Evolutionary conservation across 2,888 invertebrate species (phyloP).

Genomic region (Zootermopsis nevadensis): DNA sequence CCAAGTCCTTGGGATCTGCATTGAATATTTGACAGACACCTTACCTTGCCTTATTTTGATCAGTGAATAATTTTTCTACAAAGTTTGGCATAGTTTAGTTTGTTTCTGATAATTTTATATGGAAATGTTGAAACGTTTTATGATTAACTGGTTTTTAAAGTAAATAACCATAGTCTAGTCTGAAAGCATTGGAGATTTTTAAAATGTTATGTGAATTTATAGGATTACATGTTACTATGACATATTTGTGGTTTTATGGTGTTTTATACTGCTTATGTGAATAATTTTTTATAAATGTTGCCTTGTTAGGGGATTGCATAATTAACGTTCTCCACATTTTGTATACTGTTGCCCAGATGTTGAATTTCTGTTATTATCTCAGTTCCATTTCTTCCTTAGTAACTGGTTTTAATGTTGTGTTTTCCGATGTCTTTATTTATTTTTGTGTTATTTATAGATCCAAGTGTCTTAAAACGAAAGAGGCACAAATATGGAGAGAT

Average conservation of each 20-base stretch:
- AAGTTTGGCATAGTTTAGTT: conserved; percentile 22
- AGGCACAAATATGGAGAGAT: conserved; percentile 67
- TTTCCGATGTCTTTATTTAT: conserved; percentile 54
- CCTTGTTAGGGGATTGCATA: conserved; percentile 28
- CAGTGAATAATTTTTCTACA: not conserved
- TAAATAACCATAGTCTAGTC: conserved; percentile 30
- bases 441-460: conserved; percentile 67
- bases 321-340: conserved; percentile 13
- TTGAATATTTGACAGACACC: not conserved
- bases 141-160: conserved; percentile 34
- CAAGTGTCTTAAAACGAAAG: conserved; percentile 69
- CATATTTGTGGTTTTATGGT: conserved; percentile 29
- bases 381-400: conserved; percentile 47
- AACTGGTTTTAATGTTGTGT: conserved; percentile 48
- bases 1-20: not conserved
- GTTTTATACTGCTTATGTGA: conserved; percentile 33
- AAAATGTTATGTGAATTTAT: conserved; percentile 22
- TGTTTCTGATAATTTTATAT: conserved; percentile 17
- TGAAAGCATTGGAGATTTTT: conserved; percentile 21
- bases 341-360: conserved; percentile 25
- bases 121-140: conserved; percentile 26
- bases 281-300: conserved; percentile 40
- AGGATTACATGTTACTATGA: not conserved
- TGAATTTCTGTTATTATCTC: conserved; percentile 51
- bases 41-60: conserved; percentile 36